Base-by-base conservation (phyloP, 2,888 invertebrate genomes). In the Hymenopus coronatus region DNA sequence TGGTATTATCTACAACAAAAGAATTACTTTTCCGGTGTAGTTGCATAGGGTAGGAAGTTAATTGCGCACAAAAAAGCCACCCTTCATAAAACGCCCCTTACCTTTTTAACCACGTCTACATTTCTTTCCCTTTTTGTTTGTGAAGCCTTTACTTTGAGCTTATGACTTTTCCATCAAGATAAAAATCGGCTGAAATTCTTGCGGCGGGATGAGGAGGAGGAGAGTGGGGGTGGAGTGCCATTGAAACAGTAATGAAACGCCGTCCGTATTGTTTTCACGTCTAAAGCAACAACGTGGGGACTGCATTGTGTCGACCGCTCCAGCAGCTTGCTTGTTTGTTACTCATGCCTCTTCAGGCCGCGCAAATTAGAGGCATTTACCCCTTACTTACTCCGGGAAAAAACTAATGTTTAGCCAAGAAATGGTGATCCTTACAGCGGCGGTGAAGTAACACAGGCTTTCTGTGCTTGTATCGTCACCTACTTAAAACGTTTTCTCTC, bases 131-230 rank as follows among this genome's bases (percentile, higher is more conserved):
- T 54, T 15, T 84, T 14, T 33, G 28, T 30, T 89, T 89, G 54
- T 46, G 87, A 83, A 87, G 86, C 85, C 28, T 87, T 87, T 87
- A 83, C 89, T 89, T 89, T 89, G 89, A 89, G 83, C 87, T 85
- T 87, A 87, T 89, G 89, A 89, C 87, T 83, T 89, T 89, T 86
- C 87, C 83, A 89, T 89, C 84, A 88, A 88, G 87, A 89, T 89
- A 84, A 87, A 89, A 88, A 89, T 89, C 89, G 87, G 84, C 83
- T 82, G 85, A 86, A 86, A 70, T 70, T 84, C 40, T 28, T 28
- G 7, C 84, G 83, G 7, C 84, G 83, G 46, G 28, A 82, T 84
- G 84, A 87, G 87, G 87, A 83, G 54, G 20, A 83, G 46, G 14
- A 40, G 83, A 81, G 84, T 83, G 87, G 54, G 54, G 88, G 84